Evolutionary conservation across 2,888 invertebrate species (phyloP), one percentile per base, ranked within the genome.

Genomic region (Spilarctia lutea): DNA sequence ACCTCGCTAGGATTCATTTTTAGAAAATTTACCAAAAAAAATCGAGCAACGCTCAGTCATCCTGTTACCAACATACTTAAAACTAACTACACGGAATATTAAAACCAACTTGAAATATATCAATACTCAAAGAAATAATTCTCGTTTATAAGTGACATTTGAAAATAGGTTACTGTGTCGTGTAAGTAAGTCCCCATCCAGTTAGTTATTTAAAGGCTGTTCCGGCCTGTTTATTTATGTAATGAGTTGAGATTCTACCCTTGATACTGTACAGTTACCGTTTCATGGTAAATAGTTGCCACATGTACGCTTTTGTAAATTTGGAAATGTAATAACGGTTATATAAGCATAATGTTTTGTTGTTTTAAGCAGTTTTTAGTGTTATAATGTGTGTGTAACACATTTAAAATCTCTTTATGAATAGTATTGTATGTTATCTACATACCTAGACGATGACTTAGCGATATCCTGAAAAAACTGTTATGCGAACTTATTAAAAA

Each of bases 141-240:
- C 24, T 66, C 65, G 20, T 65, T 65, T 65, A 81, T 86, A 87
- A 88, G 85, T 87, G 78, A 71, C 45, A 35, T 71, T 71, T 33
- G 48, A 30, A 75, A 75, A 60, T 75, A 65, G 75, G 75, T 72
- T 68, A 75, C 68, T 30, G 45, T 69, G 69, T 65, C 72, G 56
- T 27, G 63, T 68, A 65, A 48, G 71, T 68, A 75, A 65, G 33
- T 69, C 63, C 65, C n/a, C 60, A 71, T 65, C 65, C 63, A 42
- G 63, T 75, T 75, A 72, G 65, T 63, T 72, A 75, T 75, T 75
- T 75, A 75, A 52, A 69, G 42, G 42, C 56, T 39, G 68, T 71
- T 68, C 27, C 73, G 65, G 65, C 65, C 65, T 75, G 68, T 75
- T 75, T 75, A 75, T 75, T 75, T 75, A 75, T 75, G 60, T 75